These are phyloP conservation scores for Orthosia gothica DNA, from an alignment of 2,888 invertebrate genomes.

Conservation along the genomic window DNA sequence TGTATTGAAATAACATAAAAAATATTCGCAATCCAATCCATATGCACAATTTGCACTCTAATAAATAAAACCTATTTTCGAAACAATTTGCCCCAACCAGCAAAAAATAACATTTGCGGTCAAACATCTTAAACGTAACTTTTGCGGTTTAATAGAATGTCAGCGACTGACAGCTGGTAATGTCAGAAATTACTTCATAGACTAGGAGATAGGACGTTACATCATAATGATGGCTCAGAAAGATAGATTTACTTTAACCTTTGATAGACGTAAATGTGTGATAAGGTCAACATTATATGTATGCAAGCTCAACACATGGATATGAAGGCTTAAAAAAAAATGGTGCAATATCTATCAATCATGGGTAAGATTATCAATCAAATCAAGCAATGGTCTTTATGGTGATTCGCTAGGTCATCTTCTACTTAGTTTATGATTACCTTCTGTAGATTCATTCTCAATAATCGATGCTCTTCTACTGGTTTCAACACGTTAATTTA, in stretches of 20 bases:
- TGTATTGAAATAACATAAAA: too few species aligned
- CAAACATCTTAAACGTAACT: constrained; percentile 45
- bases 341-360: constrained; percentile 10
- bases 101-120: constrained; percentile 30
- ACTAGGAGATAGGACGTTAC: constrained; percentile 25
- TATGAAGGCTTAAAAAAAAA: background rate
- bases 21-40: background rate
- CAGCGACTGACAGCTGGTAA: constrained; percentile 40
- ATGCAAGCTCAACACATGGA: constrained; percentile 7
- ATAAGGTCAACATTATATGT: constrained; percentile 38
- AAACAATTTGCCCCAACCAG: constrained; percentile 1
- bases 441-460: too few species aligned
- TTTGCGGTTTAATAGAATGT: constrained; percentile 59
- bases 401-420: too few species aligned
- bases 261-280: constrained; percentile 16
- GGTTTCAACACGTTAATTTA: too few species aligned
- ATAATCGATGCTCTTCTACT: too few species aligned
- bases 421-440: too few species aligned
- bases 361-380: background rate
- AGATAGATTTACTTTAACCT: constrained; percentile 35
- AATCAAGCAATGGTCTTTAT: constrained; percentile 1
- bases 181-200: constrained; percentile 39
- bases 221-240: constrained; percentile 26
- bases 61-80: background rate
- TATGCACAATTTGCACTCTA: background rate